Conservation (phyloP, 2,113 vertebrate species). For the Grallaria varia region DNA sequence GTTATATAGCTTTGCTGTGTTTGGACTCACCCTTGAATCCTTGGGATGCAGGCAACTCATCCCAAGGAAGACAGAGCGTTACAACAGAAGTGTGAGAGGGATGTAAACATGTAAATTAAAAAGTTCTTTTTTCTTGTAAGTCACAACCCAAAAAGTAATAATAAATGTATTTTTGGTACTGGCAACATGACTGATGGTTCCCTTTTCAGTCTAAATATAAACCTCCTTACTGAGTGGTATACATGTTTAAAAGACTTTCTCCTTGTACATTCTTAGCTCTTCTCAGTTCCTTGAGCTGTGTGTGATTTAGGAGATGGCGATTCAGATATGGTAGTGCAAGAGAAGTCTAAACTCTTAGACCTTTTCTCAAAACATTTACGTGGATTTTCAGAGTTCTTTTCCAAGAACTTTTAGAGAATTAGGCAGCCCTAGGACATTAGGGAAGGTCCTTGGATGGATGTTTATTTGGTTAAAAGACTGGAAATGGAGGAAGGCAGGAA, state of each 20-base stretch:
- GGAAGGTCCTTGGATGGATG: neutral
- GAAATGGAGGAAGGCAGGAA: neutral
- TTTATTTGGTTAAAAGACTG: neutral
- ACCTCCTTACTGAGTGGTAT: neutral
- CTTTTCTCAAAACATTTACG: neutral
- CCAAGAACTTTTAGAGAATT: neutral
- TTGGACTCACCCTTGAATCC: neutral
- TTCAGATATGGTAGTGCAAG: neutral
- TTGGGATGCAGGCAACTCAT: neutral
- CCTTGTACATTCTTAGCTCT: neutral
- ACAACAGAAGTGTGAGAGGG: neutral
- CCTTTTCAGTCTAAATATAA: neutral
- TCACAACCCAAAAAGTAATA: neutral
- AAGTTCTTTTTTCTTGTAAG: neutral
- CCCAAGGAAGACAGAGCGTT: neutral
- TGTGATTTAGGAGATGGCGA: neutral
- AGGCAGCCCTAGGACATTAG: neutral
- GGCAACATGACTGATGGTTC: neutral
- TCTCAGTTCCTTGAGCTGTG: neutral
- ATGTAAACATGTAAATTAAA: neutral
- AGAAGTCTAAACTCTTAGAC: neutral
- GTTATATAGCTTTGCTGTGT: neutral
- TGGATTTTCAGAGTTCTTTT: neutral
- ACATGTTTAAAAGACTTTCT: neutral
- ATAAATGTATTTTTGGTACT: neutral